Percentiles rank a stretch among this genome's conserved stretches.
phyloP scores from a whole-genome alignment of 2,888 invertebrate genomes.

The Macaria liturata region DNA sequence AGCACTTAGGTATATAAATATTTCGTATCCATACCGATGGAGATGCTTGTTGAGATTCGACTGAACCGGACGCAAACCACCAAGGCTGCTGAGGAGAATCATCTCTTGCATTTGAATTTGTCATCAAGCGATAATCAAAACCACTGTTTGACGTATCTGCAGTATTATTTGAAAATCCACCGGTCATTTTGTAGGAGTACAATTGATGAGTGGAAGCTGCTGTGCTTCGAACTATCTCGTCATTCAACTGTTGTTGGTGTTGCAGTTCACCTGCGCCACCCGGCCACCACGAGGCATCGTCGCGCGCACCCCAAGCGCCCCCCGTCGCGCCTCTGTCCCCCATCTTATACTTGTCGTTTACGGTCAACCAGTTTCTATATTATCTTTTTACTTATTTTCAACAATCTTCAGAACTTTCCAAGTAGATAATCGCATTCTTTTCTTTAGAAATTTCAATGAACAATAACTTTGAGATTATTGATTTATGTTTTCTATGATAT shows the following conservation, averaged over 20 bases:
- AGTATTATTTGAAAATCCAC: conserved; percentile 89
- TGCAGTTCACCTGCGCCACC: conserved; percentile 76
- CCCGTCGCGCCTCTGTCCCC: conserved; percentile 81
- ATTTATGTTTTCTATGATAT: conserved; percentile 44
- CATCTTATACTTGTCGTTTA: conserved; percentile 74
- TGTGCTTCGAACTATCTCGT: conserved; percentile 74
- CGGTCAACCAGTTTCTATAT: conserved; percentile 76
- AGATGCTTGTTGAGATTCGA: conserved; percentile 77
- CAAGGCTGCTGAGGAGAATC: conserved; percentile 82
- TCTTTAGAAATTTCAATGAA: conserved; percentile 25
- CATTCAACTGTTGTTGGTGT: conserved; percentile 78
- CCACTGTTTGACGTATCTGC: conserved; percentile 84
- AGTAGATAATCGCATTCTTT: conserved; percentile 5
- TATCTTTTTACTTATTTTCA: conserved; percentile 50
- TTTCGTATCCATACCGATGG: conserved; percentile 64
- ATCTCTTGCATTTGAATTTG: conserved; percentile 80
- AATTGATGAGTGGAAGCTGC: conserved; percentile 86
- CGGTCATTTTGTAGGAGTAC: conserved; percentile 94
- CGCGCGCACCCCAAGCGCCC: conserved; percentile 83
- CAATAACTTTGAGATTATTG: conserved; percentile 37
- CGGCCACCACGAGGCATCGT: conserved; percentile 83
- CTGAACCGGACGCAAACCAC: conserved; percentile 89
- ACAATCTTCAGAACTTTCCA: conserved; percentile 48
- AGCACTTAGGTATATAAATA: too few species aligned
- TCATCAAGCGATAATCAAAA: conserved; percentile 90